Percentiles rank a stretch among this genome's conserved stretches.
phyloP scores from a whole-genome alignment of 2,113 vertebrate genomes.

The Cranoglanis bouderius region DNA sequence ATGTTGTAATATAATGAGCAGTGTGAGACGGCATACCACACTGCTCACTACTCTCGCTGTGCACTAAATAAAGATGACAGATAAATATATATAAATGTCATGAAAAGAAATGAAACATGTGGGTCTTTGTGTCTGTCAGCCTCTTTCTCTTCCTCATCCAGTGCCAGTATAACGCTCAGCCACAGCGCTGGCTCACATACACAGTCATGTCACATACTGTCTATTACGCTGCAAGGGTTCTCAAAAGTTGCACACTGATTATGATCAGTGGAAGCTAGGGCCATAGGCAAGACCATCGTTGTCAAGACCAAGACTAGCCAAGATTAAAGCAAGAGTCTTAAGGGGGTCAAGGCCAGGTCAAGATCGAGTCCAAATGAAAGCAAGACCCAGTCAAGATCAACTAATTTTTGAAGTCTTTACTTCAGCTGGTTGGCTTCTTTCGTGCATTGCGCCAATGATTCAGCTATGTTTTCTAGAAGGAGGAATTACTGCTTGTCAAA shows the following conservation, averaged over 20 bases:
- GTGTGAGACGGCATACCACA: conserved; percentile 22
- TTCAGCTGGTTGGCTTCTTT: background rate
- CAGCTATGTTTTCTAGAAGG: background rate
- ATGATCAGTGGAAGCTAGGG: background rate
- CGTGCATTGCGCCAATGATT: background rate
- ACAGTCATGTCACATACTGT: background rate
- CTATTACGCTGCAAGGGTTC: background rate
- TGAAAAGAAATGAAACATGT: background rate
- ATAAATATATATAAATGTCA: conserved; percentile 44
- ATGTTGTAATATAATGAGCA: conserved; percentile 13
- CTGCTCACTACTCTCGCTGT: conserved; percentile 43
- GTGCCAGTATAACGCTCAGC: background rate
- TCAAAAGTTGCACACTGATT: conserved; percentile 2
- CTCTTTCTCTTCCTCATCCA: background rate
- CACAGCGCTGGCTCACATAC: background rate
- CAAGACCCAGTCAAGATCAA: background rate
- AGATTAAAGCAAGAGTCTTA: background rate
- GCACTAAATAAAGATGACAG: conserved; percentile 62
- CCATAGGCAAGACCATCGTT: background rate
- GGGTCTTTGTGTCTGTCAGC: background rate
- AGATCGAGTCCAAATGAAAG: background rate
- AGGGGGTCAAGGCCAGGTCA: background rate
- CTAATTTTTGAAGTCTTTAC: background rate
- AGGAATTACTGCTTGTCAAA: background rate
- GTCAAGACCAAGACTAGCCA: background rate